Conservation (phyloP, 2,797 vertebrate species). For the Etheostoma perlongum region DNA sequence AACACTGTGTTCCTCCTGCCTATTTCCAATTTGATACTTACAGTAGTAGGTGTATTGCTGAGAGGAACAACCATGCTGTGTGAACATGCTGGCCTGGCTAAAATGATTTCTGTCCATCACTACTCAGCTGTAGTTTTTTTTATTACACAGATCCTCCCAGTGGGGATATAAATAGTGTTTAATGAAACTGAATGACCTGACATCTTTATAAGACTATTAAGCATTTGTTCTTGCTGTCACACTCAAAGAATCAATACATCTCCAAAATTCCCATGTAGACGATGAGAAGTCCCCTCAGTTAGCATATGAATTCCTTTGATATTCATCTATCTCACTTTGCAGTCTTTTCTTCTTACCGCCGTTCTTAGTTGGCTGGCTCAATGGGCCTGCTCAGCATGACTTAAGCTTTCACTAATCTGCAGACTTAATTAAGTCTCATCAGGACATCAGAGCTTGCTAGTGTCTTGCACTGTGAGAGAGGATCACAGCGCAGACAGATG, state of each 20-base stretch:
- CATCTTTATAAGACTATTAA: slow-evolving; percentile 36
- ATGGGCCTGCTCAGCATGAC: slow-evolving; percentile 60
- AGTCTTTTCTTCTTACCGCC: slow-evolving; percentile 6
- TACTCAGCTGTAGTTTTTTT: neutral
- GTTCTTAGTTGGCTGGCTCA: slow-evolving; percentile 38
- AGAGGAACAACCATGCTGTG: neutral
- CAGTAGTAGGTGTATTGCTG: neutral
- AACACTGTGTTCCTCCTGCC: neutral
- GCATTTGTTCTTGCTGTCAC: slow-evolving; percentile 19
- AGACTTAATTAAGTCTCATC: slow-evolving; percentile 82
- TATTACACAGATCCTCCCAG: slow-evolving; percentile 30
- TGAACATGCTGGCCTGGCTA: neutral
- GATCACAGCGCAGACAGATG: slow-evolving; percentile 70
- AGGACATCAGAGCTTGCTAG: slow-evolving; percentile 62
- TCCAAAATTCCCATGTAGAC: slow-evolving; percentile 18
- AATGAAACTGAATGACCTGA: slow-evolving; percentile 32
- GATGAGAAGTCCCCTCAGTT: slow-evolving; percentile 17
- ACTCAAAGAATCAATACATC: slow-evolving; percentile 51
- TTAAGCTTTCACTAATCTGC: slow-evolving; percentile 72
- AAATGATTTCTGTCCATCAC: slow-evolving; percentile 12
- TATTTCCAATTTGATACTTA: neutral
- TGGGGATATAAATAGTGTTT: slow-evolving; percentile 42
- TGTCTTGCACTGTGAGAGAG: slow-evolving; percentile 46
- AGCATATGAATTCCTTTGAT: slow-evolving; percentile 17
- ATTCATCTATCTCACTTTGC: slow-evolving; percentile 38